phyloP scores from a whole-genome alignment of 2,888 invertebrate species.

The Drosophila niveifrons region DNA sequence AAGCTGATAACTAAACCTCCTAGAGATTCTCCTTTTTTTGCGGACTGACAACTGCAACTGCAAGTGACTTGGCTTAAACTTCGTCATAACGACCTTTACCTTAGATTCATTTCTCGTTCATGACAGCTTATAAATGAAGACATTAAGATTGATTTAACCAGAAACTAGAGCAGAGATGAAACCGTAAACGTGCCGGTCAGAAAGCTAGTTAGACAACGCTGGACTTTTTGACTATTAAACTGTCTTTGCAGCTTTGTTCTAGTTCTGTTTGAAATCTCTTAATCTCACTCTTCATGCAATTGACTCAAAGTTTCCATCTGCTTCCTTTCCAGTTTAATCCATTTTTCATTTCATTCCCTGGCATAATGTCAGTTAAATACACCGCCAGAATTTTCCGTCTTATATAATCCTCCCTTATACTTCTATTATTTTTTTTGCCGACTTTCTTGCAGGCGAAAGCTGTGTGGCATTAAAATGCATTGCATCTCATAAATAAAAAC shows the following conservation, averaged over 20 bases:
- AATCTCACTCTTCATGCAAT: neutral
- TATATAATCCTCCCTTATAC: slow-evolving; percentile 2
- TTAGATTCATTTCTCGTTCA: slow-evolving; percentile 2
- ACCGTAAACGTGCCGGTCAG: neutral
- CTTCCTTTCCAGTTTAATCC: too few relatives aligned
- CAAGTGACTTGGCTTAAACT: slow-evolving; percentile 1
- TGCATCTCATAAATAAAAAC: slow-evolving; percentile 44
- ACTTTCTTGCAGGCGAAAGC: slow-evolving; percentile 42
- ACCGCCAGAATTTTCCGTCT: neutral
- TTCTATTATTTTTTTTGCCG: slow-evolving; percentile 4
- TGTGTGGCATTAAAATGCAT: slow-evolving; percentile 54
- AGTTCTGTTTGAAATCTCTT: too few relatives aligned
- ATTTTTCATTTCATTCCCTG: neutral
- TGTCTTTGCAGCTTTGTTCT: slow-evolving; percentile 1
- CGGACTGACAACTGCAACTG: slow-evolving; percentile 8
- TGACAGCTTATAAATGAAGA: slow-evolving; percentile 14
- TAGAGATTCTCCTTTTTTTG: neutral
- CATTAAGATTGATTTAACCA: slow-evolving; percentile 5
- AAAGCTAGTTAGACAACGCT: neutral
- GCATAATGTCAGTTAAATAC: slow-evolving; percentile 19
- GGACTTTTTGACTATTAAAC: neutral
- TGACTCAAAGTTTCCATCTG: neutral
- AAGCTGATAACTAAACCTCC: neutral
- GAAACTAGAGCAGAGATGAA: neutral
- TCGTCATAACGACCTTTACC: neutral